A percentile compares a stretch with the other conserved stretches of the same genome.
phyloP scores from a whole-genome alignment of 2,113 vertebrate species.

The Zeus faber region DNA sequence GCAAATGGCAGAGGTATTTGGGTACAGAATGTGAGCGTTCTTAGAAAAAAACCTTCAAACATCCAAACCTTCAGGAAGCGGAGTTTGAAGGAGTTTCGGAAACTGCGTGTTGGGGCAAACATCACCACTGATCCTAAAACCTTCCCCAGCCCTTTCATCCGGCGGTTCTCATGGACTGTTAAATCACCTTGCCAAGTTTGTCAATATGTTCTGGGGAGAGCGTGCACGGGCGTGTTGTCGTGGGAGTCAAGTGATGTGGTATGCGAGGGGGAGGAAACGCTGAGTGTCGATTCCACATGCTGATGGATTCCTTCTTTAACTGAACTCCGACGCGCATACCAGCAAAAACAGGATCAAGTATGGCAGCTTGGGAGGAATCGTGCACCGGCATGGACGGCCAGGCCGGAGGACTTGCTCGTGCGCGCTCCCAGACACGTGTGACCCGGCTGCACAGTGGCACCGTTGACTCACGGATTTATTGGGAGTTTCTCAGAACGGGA shows the following conservation, averaged over 20 bases:
- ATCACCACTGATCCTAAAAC: background rate
- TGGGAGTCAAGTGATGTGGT: slow-evolving; percentile 20
- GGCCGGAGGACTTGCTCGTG: too few relatives aligned
- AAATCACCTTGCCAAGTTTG: slow-evolving; percentile 26
- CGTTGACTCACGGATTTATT: background rate
- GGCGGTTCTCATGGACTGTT: slow-evolving; percentile 11
- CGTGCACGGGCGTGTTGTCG: slow-evolving; percentile 46
- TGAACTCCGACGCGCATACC: slow-evolving; percentile 23
- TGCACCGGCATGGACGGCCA: background rate
- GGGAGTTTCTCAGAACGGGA: background rate
- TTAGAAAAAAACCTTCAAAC: too few relatives aligned
- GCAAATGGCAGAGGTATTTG: slow-evolving; percentile 37
- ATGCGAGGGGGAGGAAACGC: slow-evolving; percentile 21
- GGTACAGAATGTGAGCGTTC: slow-evolving; percentile 30
- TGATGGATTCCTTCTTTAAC: slow-evolving; percentile 38
- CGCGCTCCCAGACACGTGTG: background rate
- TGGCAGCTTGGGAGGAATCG: slow-evolving; percentile 30
- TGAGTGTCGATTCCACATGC: slow-evolving; percentile 21
- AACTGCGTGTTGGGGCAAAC: slow-evolving; percentile 22
- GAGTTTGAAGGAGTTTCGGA: slow-evolving; percentile 32
- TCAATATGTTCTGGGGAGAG: slow-evolving; percentile 26
- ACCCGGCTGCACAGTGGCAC: background rate
- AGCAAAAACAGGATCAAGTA: slow-evolving; percentile 45
- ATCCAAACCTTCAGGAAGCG: background rate
- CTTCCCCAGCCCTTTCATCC: too few relatives aligned